A percentile compares a stretch with the other conserved stretches of the same genome.
These are phyloP conservation scores for Agrotis exclamationis DNA, from an alignment of 2,888 invertebrate genomes.

Conservation along the genomic window DNA sequence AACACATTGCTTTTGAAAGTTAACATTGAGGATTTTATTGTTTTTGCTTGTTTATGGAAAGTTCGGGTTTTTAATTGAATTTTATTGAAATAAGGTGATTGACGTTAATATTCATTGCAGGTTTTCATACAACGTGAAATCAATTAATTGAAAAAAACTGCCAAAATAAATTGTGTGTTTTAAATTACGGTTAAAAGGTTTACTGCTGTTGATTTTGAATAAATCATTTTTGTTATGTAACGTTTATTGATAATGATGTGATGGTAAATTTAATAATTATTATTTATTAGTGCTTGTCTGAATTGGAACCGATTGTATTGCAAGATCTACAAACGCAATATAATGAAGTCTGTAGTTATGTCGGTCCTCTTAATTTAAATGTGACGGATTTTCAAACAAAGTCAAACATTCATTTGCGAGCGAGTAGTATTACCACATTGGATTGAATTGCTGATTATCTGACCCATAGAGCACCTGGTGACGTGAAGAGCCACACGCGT, in stretches of 20 bases:
- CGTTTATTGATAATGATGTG: not conserved
- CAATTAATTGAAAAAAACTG: not conserved
- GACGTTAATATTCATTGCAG: constrained; percentile 1
- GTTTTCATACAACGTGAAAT: constrained; percentile 10
- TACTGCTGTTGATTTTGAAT: not conserved
- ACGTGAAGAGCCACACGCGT: no score
- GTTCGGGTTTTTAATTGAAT: constrained; percentile 17
- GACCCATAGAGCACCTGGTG: no score
- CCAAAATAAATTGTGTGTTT: constrained; percentile 14
- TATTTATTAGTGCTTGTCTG: no score
- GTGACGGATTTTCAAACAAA: no score
- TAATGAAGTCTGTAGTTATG: no score
- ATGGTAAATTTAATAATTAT: no score
- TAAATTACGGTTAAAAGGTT: not conserved
- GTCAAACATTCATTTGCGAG: no score
- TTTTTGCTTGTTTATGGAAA: constrained; percentile 24
- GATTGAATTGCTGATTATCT: no score
- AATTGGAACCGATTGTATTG: no score
- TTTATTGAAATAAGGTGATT: constrained; percentile 6
- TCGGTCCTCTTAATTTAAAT: no score
- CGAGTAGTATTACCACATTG: no score
- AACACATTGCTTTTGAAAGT: not conserved
- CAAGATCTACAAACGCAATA: no score
- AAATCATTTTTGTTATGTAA: not conserved
- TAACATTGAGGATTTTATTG: constrained; percentile 24